Conservation (phyloP, 2,888 invertebrate species). For the Phalangium opilio region DNA sequence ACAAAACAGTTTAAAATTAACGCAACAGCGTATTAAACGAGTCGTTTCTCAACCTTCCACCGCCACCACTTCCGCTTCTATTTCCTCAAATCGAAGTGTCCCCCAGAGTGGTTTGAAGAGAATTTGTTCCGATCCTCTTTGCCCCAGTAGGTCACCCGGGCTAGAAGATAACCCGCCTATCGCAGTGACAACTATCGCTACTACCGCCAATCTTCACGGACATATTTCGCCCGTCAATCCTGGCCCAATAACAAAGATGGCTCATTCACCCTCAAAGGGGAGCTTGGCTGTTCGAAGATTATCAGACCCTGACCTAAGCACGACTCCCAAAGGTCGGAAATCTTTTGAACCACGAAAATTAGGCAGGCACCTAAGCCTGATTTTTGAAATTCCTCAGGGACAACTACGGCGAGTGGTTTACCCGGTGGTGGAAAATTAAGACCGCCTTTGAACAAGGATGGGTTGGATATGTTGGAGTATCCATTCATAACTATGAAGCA, state of each 20-base stretch:
- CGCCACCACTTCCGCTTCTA: no score
- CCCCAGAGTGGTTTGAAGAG: slow-evolving; percentile 10
- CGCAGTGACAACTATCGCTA: slow-evolving; percentile 19
- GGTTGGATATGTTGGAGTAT: slow-evolving; percentile 45
- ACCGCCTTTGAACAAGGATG: no score
- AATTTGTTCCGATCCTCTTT: slow-evolving; percentile 17
- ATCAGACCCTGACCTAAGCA: slow-evolving; percentile 82
- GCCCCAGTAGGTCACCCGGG: slow-evolving; percentile 26
- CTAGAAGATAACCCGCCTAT: slow-evolving; percentile 23
- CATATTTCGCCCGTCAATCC: slow-evolving; percentile 25
- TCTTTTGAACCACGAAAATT: no score
- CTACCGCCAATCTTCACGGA: slow-evolving; percentile 20
- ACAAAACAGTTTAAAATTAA: no score
- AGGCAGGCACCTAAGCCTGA: neutral
- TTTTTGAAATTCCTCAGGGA: neutral
- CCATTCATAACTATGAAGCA: slow-evolving; percentile 85
- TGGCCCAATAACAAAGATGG: slow-evolving; percentile 32
- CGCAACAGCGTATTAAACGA: neutral
- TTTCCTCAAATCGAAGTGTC: no score
- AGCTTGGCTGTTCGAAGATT: slow-evolving; percentile 49
- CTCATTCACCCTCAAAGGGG: slow-evolving; percentile 41
- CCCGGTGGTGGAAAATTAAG: no score
- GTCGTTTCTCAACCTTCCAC: slow-evolving; percentile 2
- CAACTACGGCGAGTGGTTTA: neutral
- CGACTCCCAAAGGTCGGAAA: slow-evolving; percentile 73